Conservation (phyloP, 2,888 invertebrate genomes). For the Lottia gigantea region DNA sequence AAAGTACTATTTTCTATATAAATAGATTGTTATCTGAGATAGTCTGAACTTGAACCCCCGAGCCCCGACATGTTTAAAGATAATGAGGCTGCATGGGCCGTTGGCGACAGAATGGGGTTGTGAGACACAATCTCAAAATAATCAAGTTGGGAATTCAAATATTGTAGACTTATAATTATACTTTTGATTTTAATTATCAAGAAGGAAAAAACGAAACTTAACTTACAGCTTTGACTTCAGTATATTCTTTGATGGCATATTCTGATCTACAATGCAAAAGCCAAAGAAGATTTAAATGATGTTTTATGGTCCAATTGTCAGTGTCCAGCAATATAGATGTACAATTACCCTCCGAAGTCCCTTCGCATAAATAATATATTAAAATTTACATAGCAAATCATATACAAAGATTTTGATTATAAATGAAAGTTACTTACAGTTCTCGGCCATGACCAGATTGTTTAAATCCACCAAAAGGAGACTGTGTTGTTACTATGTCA, state of each 20-base stretch:
- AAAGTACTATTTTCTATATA: too few relatives aligned
- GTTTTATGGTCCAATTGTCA: too few relatives aligned
- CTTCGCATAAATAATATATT: neutral
- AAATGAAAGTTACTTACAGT: slow-evolving; percentile 69
- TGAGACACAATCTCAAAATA: too few relatives aligned
- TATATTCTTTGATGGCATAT: slow-evolving; percentile 59
- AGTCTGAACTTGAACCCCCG: neutral
- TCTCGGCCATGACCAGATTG: slow-evolving; percentile 86
- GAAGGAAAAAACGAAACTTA: neutral
- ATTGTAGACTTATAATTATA: too few relatives aligned
- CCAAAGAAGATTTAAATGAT: too few relatives aligned
- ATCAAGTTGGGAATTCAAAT: too few relatives aligned
- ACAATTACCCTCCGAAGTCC: too few relatives aligned
- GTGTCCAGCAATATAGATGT: too few relatives aligned
- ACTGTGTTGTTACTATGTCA: slow-evolving; percentile 48
- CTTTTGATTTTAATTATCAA: neutral
- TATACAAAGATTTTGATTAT: neutral
- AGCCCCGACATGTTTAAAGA: too few relatives aligned
- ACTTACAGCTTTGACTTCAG: slow-evolving; percentile 60
- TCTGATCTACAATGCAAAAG: slow-evolving; percentile 50
- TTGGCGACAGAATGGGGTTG: too few relatives aligned
- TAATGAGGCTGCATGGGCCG: too few relatives aligned
- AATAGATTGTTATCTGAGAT: too few relatives aligned
- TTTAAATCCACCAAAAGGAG: slow-evolving; percentile 60
- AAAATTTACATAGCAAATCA: neutral